Base-by-base conservation (phyloP, 2,888 invertebrate species). In the Acleris laterana region DNA sequence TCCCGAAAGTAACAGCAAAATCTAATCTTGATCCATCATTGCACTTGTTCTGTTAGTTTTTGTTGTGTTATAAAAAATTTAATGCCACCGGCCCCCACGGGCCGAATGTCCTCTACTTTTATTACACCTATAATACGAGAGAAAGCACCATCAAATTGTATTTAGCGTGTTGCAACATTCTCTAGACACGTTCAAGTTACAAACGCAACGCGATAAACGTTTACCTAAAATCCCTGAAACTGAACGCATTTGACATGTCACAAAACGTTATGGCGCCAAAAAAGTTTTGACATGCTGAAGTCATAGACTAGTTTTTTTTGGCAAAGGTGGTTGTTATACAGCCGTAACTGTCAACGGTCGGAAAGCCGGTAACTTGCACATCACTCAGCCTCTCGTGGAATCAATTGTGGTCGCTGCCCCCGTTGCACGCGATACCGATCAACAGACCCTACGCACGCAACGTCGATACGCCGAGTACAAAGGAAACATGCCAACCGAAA, bases 351-450 rank as follows among this genome's bases (percentile, higher is more conserved):
- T 66, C 65, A 66, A 66, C 56, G 46, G 51, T 60, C 61, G 61
- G 61, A 57, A 53, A 66, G 58, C 65, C 61, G 64, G 64, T 60
- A 55, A 66, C 61, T 66, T 61, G 65, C 46, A 61, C 61, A 61
- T 61, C 61, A 57, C 70, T 73, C 76, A 74, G 77, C 74, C 76
- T 77, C 79, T 76, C 72, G 78, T 80, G 76, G 88, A 88, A 88
- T 89, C 89, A 89, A 89, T 86, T 87, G 88, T 85, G 87, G 86
- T 82, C 87, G 87, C 80, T 84, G 87, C 82, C 85, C 87, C 80
- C 85, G 77, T 71, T 76, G 78, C 92, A 93, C 91, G 92, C 92
- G 85, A 93, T 83, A 81, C 89, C 89, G 85, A 90, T 90, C 90
- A 84, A 77, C 79, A 71, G 82, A 78, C 85, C 83, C 83, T 79